phyloP scores from a whole-genome alignment of 1,140 invertebrate genomes.

The Portunus trituberculatus region DNA sequence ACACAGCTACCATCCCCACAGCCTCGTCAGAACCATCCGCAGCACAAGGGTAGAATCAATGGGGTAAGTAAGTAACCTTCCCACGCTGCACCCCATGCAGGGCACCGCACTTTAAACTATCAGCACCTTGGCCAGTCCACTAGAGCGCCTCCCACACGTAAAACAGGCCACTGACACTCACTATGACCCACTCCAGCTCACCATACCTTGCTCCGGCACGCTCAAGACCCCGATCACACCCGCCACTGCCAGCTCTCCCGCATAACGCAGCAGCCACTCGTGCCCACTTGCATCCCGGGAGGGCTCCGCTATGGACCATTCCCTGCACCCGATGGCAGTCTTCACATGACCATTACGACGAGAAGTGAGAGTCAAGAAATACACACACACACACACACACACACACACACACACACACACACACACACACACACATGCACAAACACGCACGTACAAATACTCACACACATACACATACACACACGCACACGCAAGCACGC shows the following conservation, averaged over 20 bases:
- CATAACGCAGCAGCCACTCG: background rate
- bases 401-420: conserved; percentile 9
- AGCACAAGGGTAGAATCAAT: background rate
- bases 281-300: background rate
- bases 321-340: conserved; percentile 3
- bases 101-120: background rate
- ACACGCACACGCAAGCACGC: too few relatives aligned
- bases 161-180: background rate
- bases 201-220: background rate
- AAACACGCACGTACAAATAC: background rate
- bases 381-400: background rate
- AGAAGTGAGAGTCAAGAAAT: background rate
- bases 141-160: background rate
- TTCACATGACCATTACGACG: background rate
- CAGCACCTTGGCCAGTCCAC: conserved; percentile 17
- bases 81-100: background rate
- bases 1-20: too few relatives aligned
- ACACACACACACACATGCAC: conserved; percentile 10
- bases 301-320: background rate
- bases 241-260: background rate
- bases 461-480: too few relatives aligned
- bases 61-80: background rate
- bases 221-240: background rate
- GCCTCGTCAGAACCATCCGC: background rate
- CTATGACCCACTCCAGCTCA: background rate